These are phyloP conservation scores for Carlito syrichta DNA, from an alignment of 2,113 vertebrate genomes.

Conservation along the genomic window DNA sequence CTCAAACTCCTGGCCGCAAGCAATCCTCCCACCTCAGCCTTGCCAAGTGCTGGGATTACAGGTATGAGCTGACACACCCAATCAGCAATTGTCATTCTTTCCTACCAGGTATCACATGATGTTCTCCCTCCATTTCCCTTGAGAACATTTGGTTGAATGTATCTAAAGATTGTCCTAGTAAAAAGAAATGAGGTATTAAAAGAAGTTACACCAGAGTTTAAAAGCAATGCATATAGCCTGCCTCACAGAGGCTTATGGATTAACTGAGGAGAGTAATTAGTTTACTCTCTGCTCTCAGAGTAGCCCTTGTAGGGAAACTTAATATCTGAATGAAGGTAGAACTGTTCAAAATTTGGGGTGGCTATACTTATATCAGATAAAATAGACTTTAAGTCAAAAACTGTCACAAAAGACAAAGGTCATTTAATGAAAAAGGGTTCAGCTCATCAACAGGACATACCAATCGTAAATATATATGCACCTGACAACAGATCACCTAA, in stretches of 20 bases:
- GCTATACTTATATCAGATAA: not conserved
- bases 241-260: not conserved
- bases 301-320: not conserved
- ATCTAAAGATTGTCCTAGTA: not conserved
- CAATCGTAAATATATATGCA: not conserved
- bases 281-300: not conserved
- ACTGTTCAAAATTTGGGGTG: not conserved
- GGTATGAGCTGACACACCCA: too few species aligned
- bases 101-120: not conserved
- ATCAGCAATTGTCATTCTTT: not conserved
- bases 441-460: not conserved
- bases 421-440: not conserved
- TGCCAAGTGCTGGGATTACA: too few species aligned
- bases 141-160: not conserved
- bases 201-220: not conserved
- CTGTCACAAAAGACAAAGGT: not conserved
- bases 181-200: not conserved
- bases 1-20: too few species aligned
- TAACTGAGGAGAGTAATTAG: not conserved
- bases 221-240: not conserved
- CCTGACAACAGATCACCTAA: not conserved
- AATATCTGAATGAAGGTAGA: not conserved
- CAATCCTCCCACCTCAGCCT: too few species aligned
- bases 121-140: too few species aligned
- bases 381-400: not conserved